Evolutionary conservation across 2,888 invertebrate species (phyloP).

Genomic region (Drosophila nr. perissopoda): DNA sequence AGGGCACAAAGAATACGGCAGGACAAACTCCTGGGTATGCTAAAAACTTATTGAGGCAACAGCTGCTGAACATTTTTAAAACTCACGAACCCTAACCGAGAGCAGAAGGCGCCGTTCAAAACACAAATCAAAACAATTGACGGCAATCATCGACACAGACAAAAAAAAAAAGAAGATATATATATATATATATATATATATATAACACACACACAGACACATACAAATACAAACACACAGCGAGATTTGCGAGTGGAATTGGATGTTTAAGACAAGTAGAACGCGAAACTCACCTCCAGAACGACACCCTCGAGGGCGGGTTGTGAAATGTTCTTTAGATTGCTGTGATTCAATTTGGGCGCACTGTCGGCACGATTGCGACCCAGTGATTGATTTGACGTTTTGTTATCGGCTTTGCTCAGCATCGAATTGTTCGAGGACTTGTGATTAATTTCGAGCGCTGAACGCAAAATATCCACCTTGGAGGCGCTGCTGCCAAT

Average conservation of each 20-base stretch:
- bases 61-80: slow-evolving; percentile 59
- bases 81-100: slow-evolving; percentile 27
- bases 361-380: slow-evolving; percentile 87
- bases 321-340: slow-evolving; percentile 88
- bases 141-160: slow-evolving; percentile 72
- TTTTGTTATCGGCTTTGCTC: slow-evolving; percentile 85
- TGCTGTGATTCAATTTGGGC: slow-evolving; percentile 86
- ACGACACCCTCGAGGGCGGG: slow-evolving; percentile 86
- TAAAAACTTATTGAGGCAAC: slow-evolving; percentile 76
- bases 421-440: slow-evolving; percentile 86
- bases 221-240: slow-evolving; percentile 2
- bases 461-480: slow-evolving; percentile 89
- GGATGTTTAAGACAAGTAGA: slow-evolving; percentile 14
- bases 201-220: neutral
- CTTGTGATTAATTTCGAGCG: slow-evolving; percentile 89
- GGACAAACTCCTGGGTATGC: slow-evolving; percentile 55
- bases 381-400: slow-evolving; percentile 87
- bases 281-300: slow-evolving; percentile 86
- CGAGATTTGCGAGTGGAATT: slow-evolving; percentile 7
- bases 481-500: slow-evolving; percentile 86
- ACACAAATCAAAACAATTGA: slow-evolving; percentile 80
- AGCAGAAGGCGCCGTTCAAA: slow-evolving; percentile 17
- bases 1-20: slow-evolving; percentile 24
- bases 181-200: neutral
- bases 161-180: slow-evolving; percentile 3